Conservation (phyloP, 1,140 invertebrate species). For the Elymnias hypermnestra region DNA sequence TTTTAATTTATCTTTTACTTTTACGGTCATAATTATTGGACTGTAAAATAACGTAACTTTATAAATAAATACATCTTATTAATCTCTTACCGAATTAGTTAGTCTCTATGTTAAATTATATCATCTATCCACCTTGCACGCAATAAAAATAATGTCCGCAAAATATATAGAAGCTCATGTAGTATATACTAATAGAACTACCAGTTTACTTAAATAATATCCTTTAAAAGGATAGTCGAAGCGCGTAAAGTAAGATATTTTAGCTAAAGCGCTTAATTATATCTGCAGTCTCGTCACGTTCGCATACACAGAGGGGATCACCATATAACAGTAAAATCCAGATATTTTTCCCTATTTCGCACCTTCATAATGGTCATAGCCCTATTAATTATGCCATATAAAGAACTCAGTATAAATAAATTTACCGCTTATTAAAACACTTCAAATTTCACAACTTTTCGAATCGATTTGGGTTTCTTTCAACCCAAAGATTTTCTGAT, state of each 20-base stretch:
- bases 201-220: too few relatives aligned
- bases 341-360: conserved; percentile 14
- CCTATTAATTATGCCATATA: conserved; percentile 27
- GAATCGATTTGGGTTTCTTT: conserved; percentile 12
- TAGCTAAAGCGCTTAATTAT: not conserved
- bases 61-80: too few relatives aligned
- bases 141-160: too few relatives aligned
- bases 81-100: too few relatives aligned
- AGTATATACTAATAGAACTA: too few relatives aligned
- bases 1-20: too few relatives aligned
- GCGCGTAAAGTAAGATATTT: not conserved
- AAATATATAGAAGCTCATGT: too few relatives aligned
- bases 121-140: too few relatives aligned
- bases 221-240: not conserved
- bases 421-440: conserved; percentile 59
- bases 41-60: too few relatives aligned
- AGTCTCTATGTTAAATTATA: too few relatives aligned
- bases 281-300: conserved; percentile 3
- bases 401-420: conserved; percentile 38
- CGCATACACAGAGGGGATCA: not conserved
- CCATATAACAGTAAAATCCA: conserved; percentile 1
- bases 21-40: too few relatives aligned
- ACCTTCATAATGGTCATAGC: conserved; percentile 8
- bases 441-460: conserved; percentile 46
- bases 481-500: too few relatives aligned